Percentiles rank a stretch among this genome's conserved stretches.
Evolutionary conservation across 2,113 vertebrate genomes (phyloP).

Genomic region (Sinocyclocheilus grahami): DNA sequence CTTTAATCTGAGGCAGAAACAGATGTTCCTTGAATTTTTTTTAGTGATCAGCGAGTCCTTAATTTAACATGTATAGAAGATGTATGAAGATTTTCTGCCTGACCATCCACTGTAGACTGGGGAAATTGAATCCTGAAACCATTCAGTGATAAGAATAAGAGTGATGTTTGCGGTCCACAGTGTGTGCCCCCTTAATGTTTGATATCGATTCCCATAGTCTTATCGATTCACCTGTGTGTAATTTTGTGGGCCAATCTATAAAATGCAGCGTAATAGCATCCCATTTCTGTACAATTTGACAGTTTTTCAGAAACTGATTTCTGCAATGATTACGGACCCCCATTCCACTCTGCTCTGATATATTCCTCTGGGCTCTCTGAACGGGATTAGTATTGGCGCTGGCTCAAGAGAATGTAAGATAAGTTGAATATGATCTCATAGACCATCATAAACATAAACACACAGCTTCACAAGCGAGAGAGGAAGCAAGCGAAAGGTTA

Average conservation of each 20-base stretch:
- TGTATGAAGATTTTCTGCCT: neutral
- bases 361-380: neutral
- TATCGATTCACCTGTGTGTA: neutral
- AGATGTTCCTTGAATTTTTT: no score
- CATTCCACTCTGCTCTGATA: neutral
- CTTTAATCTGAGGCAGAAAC: neutral
- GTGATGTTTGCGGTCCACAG: neutral
- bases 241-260: neutral
- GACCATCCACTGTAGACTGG: neutral
- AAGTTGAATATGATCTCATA: slow-evolving; percentile 5
- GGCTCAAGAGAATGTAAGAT: slow-evolving; percentile 1
- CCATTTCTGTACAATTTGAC: slow-evolving; percentile 5
- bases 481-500: neutral
- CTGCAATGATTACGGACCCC: neutral
- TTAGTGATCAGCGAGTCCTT: no score
- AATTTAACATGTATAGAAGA: no score
- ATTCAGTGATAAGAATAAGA: neutral
- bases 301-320: slow-evolving; percentile 20
- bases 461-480: neutral
- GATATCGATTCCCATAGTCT: neutral
- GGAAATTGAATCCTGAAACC: neutral
- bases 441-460: neutral
- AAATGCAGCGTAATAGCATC: neutral
- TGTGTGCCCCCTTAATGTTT: neutral
- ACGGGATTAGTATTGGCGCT: neutral